Evolutionary conservation across 2,797 vertebrate species (phyloP).

Genomic region (Pygocentrus nattereri): DNA sequence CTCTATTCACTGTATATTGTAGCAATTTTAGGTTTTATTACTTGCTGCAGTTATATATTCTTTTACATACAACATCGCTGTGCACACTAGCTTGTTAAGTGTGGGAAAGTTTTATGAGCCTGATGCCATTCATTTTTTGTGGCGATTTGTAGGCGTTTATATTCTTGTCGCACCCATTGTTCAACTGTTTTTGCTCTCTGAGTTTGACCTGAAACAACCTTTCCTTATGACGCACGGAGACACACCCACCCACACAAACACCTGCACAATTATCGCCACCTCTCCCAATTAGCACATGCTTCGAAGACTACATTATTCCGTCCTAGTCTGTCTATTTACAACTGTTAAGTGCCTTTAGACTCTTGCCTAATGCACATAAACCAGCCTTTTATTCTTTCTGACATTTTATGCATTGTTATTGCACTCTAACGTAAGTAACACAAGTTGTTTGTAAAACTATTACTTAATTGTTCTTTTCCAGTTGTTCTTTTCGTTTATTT

Average conservation of each 20-base stretch:
- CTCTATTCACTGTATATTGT: background rate
- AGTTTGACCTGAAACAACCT: slow-evolving; percentile 50
- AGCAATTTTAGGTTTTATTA: background rate
- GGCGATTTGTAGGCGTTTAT: background rate
- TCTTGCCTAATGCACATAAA: background rate
- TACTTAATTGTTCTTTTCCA: no score
- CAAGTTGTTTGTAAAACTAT: no score
- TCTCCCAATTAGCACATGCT: background rate
- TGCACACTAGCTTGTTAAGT: background rate
- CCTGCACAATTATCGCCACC: background rate
- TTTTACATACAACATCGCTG: no score
- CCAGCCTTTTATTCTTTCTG: background rate
- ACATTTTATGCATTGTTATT: background rate
- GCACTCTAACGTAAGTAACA: background rate
- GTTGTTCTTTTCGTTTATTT: no score
- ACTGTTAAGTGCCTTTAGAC: no score
- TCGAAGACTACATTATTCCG: background rate
- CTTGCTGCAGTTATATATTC: background rate
- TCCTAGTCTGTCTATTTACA: background rate
- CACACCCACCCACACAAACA: slow-evolving; percentile 29
- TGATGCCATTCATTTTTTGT: slow-evolving; percentile 38
- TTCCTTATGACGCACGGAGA: slow-evolving; percentile 39
- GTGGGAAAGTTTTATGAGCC: background rate
- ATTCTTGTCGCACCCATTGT: slow-evolving; percentile 5
- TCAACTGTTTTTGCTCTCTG: slow-evolving; percentile 1